These are phyloP conservation scores for Acridotheres tristis DNA, from an alignment of 2,797 vertebrate species.

Conservation along the genomic window DNA sequence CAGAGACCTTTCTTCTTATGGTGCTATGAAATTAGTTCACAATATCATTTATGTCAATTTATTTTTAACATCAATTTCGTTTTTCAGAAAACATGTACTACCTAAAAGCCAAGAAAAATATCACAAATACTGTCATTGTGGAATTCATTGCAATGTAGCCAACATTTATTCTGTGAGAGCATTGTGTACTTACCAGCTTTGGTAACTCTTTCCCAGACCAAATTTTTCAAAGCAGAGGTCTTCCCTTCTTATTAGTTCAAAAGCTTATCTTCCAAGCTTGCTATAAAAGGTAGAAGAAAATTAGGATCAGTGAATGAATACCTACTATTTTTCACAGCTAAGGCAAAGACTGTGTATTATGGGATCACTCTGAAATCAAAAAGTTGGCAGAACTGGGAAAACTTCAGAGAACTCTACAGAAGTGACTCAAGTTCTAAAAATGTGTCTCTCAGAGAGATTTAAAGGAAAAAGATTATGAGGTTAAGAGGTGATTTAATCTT, in stretches of 20 bases:
- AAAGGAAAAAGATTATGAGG: background rate
- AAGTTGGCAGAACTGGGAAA: background rate
- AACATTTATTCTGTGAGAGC: conserved; percentile 14
- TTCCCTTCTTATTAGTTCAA: conserved; percentile 80
- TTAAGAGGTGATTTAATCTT: background rate
- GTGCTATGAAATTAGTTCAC: background rate
- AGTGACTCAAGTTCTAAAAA: conserved; percentile 8
- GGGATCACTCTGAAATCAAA: background rate
- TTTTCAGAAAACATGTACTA: background rate
- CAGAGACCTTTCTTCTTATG: background rate
- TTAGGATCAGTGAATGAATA: background rate
- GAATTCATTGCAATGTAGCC: background rate
- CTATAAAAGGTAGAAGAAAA: conserved; percentile 76
- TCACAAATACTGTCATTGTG: background rate
- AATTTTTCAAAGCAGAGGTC: conserved; percentile 74
- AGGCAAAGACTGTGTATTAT: background rate
- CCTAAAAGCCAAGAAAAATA: background rate
- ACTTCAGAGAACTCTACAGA: background rate
- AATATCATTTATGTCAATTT: background rate
- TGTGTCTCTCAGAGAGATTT: background rate
- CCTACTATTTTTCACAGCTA: background rate
- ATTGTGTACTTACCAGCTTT: conserved; percentile 74
- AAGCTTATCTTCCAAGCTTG: conserved; percentile 79
- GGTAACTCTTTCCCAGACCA: conserved; percentile 79
- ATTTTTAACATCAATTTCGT: background rate